phyloP scores from a whole-genome alignment of 1,140 invertebrate species.

The Neotoxoptera formosana region DNA sequence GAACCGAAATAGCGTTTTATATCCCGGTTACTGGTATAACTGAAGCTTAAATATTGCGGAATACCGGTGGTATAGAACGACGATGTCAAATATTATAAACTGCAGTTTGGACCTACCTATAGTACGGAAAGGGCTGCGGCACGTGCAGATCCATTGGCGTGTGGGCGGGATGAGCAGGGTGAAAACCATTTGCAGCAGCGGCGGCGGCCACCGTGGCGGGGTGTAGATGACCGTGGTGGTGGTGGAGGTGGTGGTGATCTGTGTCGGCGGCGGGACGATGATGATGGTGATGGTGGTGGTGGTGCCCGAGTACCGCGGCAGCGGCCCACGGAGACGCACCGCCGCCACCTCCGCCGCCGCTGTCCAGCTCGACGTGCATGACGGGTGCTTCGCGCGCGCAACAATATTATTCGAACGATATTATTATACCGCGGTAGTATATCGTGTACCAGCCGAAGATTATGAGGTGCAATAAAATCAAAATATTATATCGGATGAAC shows the following conservation, averaged over 20 bases:
- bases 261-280: no score
- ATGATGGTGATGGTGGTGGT: constrained; percentile 38
- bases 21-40: neutral
- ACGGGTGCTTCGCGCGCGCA: neutral
- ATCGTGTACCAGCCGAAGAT: no score
- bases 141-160: constrained; percentile 87
- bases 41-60: neutral
- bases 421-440: neutral
- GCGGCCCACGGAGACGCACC: constrained; percentile 69
- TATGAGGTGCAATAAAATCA: no score
- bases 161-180: constrained; percentile 68
- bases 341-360: constrained; percentile 17
- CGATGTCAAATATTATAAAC: neutral
- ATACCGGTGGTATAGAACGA: neutral
- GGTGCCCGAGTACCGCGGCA: constrained; percentile 62
- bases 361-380: constrained; percentile 57
- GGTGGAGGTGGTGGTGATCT: constrained; percentile 65
- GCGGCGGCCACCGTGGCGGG: constrained; percentile 59
- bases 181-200: constrained; percentile 45
- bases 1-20: neutral
- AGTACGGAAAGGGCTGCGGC: constrained; percentile 85
- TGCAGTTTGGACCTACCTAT: constrained; percentile 72
- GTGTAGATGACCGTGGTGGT: neutral
- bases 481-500: neutral
- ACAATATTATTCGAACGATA: neutral